A percentile compares a stretch with the other conserved stretches of the same genome.
Evolutionary conservation across 2,113 vertebrate species (phyloP).

Genomic region (Ictalurus furcatus): DNA sequence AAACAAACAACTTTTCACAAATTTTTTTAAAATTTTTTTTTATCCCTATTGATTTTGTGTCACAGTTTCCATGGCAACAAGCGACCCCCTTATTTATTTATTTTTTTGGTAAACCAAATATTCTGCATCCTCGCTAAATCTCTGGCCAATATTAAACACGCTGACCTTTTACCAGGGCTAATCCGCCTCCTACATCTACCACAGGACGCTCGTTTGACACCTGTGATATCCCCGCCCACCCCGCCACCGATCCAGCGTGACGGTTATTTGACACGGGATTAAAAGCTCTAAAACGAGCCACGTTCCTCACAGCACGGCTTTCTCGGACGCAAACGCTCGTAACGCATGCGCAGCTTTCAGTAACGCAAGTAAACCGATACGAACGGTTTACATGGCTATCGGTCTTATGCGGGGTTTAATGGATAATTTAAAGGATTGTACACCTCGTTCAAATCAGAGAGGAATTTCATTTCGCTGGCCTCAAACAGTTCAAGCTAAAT

Average conservation of each 20-base stretch:
- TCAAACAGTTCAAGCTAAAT: too few relatives aligned
- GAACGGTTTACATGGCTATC: background rate
- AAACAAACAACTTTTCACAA: too few relatives aligned
- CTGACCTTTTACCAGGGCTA: background rate
- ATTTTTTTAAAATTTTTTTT: too few relatives aligned
- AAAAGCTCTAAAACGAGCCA: background rate
- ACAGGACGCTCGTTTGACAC: background rate
- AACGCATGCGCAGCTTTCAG: background rate
- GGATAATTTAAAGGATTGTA: background rate
- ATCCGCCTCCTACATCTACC: background rate
- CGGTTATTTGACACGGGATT: background rate
- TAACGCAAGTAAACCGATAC: background rate
- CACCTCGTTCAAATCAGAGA: background rate
- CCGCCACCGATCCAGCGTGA: background rate
- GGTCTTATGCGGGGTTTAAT: background rate
- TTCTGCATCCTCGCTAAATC: too few relatives aligned
- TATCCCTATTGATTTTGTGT: background rate
- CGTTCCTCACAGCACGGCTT: background rate
- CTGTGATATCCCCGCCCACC: background rate
- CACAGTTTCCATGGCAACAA: background rate
- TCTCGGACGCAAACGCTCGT: background rate
- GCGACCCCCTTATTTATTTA: background rate
- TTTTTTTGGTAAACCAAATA: background rate
- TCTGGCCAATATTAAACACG: background rate
- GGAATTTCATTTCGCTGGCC: too few relatives aligned